phyloP scores from a whole-genome alignment of 1,140 invertebrate species.

The Gyrodactylus bullatarudis region DNA sequence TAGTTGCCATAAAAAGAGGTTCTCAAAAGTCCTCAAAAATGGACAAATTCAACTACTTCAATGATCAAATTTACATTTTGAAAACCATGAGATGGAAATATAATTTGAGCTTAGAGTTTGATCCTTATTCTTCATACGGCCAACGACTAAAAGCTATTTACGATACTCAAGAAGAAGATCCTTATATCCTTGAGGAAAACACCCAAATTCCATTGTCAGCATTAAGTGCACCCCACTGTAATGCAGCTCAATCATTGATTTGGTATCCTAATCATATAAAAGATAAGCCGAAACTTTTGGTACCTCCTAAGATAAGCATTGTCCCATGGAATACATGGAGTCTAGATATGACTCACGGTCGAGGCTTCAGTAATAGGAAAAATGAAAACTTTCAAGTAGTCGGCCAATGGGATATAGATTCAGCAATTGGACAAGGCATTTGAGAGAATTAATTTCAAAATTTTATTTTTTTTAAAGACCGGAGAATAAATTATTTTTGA shows the following conservation, averaged over 20 bases:
- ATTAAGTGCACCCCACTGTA: conserved; percentile 5
- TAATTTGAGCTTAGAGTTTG: conserved; percentile 1
- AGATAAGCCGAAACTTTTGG: conserved; percentile 4
- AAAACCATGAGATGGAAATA: conserved; percentile 5
- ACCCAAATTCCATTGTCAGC: conserved; percentile 2
- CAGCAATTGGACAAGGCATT: background rate
- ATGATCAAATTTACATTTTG: conserved; percentile 1
- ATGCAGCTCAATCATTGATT: conserved; percentile 6
- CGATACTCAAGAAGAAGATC: conserved; percentile 4
- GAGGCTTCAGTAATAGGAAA: background rate
- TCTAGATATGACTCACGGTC: background rate
- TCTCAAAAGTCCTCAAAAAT: background rate
- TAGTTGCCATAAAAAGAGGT: conserved; percentile 1
- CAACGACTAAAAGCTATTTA: conserved; percentile 1
- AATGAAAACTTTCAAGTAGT: background rate
- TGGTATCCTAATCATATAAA: conserved; percentile 4
- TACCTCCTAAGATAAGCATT: conserved; percentile 4
- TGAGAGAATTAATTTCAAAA: too few relatives aligned
- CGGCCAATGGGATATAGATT: conserved; percentile 1
- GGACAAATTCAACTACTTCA: background rate
- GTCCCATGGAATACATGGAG: conserved; percentile 3
- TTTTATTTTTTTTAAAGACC: too few relatives aligned
- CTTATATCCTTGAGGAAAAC: background rate
- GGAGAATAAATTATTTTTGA: too few relatives aligned
- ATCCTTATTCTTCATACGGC: background rate